Base-by-base conservation (phyloP, 2,888 invertebrate genomes). In the Trypoxylon attenuatum region DNA sequence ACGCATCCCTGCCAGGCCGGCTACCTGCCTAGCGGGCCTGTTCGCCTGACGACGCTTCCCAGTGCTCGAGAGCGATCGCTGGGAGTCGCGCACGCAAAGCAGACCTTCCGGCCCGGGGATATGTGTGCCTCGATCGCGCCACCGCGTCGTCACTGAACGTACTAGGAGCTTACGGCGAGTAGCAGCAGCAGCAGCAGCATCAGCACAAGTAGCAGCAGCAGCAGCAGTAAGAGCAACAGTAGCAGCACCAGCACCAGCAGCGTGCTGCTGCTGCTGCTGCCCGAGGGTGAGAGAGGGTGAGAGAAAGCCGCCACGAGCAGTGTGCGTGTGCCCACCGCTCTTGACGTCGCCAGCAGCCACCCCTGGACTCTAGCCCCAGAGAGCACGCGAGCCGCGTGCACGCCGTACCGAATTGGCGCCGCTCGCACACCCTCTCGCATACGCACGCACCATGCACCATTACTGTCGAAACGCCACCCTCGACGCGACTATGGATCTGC, bases 21-120 rank as follows among this genome's bases (percentile, higher is more conserved):
- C 78, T 71, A 77, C 73, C 80, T 76, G 77, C 77, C 80, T 72
- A 57, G 73, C 73, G 67, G 67, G 69, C 71, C 77, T 69, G 77
- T 76, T 64, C 62, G 75, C 75, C 70, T 65, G 67, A 68, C 71
- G 66, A 73, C 60, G 65, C 71, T 73, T 69, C 78, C 76, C 80
- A 81, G 79, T 80, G 74, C 74, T 80, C 80, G 73, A 75, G n/a
- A n/a, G 75, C 75, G 76, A 78, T 71, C 70, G 69, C 71, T 69
- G 76, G 16, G 54, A 64, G 49, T 62, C 68, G 67, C 62, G 71
- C 76, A 76, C 73, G 76, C 69, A 71, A 60, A 67, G 55, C 62
- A 63, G 41, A 57, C 56, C 60, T 67, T 39, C 59, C 56, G 56
- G 59, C 59, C 45, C 13, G 33, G 4, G n/a, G 33, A 10, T 13